Evolutionary conservation across 2,113 vertebrate genomes (phyloP).

Genomic region (Neodontobutis hainanensis): DNA sequence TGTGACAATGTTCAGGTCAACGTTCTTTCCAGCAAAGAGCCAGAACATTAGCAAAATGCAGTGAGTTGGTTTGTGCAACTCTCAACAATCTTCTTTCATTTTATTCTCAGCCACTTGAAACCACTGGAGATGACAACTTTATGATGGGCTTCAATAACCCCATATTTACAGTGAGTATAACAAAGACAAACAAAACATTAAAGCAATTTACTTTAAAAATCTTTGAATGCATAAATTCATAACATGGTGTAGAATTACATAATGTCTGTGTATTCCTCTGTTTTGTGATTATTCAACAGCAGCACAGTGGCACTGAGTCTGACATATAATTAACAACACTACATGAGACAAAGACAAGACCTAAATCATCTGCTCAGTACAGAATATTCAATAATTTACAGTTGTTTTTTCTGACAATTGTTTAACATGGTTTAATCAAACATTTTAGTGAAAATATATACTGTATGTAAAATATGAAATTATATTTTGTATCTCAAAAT

Average conservation of each 20-base stretch:
- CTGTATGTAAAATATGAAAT: not conserved
- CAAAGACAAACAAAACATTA: not conserved
- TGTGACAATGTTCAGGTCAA: not conserved
- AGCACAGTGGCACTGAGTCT: slow-evolving; percentile 24
- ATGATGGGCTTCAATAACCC: slow-evolving; percentile 49
- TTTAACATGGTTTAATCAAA: not conserved
- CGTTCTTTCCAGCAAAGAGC: too few relatives aligned
- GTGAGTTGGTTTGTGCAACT: not conserved
- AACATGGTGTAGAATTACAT: not conserved
- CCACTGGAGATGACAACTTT: slow-evolving; percentile 11
- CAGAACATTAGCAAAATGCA: too few relatives aligned
- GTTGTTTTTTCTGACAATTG: not conserved
- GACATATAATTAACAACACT: slow-evolving; percentile 28
- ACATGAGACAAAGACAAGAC: not conserved
- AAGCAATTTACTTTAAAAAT: too few relatives aligned
- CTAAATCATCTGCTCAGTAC: not conserved
- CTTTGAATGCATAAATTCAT: too few relatives aligned
- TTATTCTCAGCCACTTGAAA: slow-evolving; percentile 19
- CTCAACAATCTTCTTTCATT: slow-evolving; percentile 11
- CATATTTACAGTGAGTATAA: slow-evolving; percentile 56
- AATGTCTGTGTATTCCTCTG: not conserved
- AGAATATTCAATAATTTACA: not conserved
- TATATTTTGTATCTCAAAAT: slow-evolving; percentile 2
- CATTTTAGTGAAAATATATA: not conserved
- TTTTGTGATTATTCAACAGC: slow-evolving; percentile 39